Conservation (phyloP, 2,888 invertebrate species). For the Glaucopsyche alexis region DNA sequence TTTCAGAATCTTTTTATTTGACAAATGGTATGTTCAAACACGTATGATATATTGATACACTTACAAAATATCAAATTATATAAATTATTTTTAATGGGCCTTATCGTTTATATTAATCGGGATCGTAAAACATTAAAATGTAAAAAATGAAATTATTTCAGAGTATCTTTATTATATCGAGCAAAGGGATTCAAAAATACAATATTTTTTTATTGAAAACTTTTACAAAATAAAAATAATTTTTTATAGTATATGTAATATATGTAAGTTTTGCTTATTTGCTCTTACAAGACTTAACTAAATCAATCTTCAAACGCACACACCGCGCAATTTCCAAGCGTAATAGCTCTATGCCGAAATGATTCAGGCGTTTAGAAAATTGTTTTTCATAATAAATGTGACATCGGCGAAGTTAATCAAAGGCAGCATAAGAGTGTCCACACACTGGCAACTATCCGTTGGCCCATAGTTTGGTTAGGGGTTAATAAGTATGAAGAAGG, state of each 20-base stretch:
- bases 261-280: background rate
- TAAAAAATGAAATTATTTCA: background rate
- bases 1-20: background rate
- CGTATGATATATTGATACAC: constrained; percentile 2
- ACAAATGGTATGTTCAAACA: constrained; percentile 1
- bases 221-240: background rate
- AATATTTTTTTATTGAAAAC: background rate
- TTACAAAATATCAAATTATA: constrained; percentile 8
- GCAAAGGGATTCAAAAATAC: background rate
- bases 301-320: constrained; percentile 3
- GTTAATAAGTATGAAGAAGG: background rate
- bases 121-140: background rate
- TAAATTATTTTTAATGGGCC: constrained; percentile 12
- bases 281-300: background rate
- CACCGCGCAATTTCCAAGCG: background rate
- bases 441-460: background rate
- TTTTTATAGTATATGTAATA: too few species aligned
- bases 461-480: background rate
- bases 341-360: background rate
- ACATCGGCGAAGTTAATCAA: constrained; percentile 23
- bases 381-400: constrained; percentile 23
- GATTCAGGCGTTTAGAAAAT: constrained; percentile 1
- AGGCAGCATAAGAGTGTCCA: background rate
- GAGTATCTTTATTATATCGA: background rate
- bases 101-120: constrained; percentile 17